Base-by-base conservation (phyloP, 2,888 invertebrate genomes). In the Tiliacea citrago region DNA sequence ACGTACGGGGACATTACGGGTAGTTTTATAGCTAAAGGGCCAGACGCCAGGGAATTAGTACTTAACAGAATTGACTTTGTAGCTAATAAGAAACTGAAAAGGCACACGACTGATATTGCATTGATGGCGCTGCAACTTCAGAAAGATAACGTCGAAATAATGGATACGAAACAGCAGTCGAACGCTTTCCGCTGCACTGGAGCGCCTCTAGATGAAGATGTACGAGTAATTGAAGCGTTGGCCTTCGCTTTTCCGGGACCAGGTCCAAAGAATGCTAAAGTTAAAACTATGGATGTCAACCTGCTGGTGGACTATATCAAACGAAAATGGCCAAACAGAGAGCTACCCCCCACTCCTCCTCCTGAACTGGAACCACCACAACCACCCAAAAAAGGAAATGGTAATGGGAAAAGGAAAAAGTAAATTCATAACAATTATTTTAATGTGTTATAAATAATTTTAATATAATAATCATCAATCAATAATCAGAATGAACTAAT, bases 291-390 rank as follows among this genome's bases (percentile, higher is more conserved):
- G 39, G 86, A 92, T 86, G 68, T 95, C 5, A 79, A 55, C 9
- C 45, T 71, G 12, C 39, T 94, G 55, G 91, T 87, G 2, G 94
- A 95, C 29, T 95, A 89, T 79, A 84, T 93, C n/a, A 87, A 86
- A 66, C 89, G 93, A 45, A 92, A 92, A 84, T 95, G 94, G 94
- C 95, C 95, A 6, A 93, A 94, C 2, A 90, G 90, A 24, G 86
- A 91, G 49, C 77, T 95, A 49, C 94, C 93, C 1, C 90, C 91
- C 0, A 93, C 93, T 16, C 93, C 94, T 9, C 92, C 91, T 0
- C 92, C 93, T 1, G 91, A 92, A 82, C 86, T 84, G 0, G 86
- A 51, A 62, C 77, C 12, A 16, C 45, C 39, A 39, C 35, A 35
- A 35, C 39, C 5, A 35, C 35, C 12, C 8, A n/a, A 21, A 65